A percentile compares a stretch with the other conserved stretches of the same genome.
Evolutionary conservation across 2,797 vertebrate genomes (phyloP).

Genomic region (Phalloptychus januarius): DNA sequence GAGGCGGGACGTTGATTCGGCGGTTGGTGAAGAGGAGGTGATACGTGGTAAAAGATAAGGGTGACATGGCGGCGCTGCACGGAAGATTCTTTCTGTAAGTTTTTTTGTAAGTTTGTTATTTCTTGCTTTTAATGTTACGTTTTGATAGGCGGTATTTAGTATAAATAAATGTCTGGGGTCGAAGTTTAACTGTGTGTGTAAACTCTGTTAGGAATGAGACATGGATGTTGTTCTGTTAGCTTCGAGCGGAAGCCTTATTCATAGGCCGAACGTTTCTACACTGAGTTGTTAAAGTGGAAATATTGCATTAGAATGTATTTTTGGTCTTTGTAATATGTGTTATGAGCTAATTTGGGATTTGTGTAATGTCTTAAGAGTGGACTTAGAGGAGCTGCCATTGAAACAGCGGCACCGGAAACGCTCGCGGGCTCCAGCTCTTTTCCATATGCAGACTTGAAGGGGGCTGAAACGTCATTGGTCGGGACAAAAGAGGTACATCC

Average conservation of each 20-base stretch:
- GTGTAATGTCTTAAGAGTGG: not conserved
- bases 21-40: too few species aligned
- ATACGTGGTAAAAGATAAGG: too few species aligned
- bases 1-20: not conserved
- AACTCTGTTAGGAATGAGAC: too few species aligned
- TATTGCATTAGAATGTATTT: too few species aligned
- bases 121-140: too few species aligned
- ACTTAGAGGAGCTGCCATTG: not conserved
- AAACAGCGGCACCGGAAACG: not conserved
- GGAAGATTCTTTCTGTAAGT: too few species aligned
- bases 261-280: too few species aligned
- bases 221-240: too few species aligned
- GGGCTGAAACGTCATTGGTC: not conserved
- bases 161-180: not conserved
- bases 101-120: too few species aligned
- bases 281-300: too few species aligned
- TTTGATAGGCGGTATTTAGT: not conserved
- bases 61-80: too few species aligned
- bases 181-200: too few species aligned
- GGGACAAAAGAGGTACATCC: not conserved
- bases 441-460: not conserved
- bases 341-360: not conserved
- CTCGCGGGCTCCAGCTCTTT: not conserved
- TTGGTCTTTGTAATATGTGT: not conserved
- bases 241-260: not conserved